Conservation (phyloP, 2,113 vertebrate genomes). For the Rhinichthys klamathensis region DNA sequence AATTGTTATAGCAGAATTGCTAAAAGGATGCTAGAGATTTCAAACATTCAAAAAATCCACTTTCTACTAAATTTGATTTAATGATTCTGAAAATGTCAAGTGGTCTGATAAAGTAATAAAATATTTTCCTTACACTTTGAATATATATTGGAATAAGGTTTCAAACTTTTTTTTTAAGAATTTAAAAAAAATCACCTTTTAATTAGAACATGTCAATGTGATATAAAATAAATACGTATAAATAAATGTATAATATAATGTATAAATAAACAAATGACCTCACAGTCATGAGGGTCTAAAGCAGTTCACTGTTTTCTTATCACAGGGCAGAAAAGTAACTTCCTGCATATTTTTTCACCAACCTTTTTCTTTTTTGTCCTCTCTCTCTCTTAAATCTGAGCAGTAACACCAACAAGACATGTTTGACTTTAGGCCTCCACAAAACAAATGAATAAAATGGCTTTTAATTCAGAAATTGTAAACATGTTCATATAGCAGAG, state of each 20-base stretch:
- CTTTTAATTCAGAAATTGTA: background rate
- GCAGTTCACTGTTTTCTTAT: background rate
- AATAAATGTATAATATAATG: background rate
- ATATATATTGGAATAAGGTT: background rate
- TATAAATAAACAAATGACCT: background rate
- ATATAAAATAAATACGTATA: background rate
- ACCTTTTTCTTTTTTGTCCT: background rate
- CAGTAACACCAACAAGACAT: background rate
- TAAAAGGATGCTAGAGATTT: background rate
- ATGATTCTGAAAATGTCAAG: slow-evolving; percentile 1
- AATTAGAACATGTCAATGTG: background rate
- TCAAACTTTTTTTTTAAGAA: background rate
- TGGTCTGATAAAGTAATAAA: background rate
- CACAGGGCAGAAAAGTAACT: background rate
- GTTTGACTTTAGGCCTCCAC: background rate
- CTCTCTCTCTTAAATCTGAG: background rate
- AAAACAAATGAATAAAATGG: background rate
- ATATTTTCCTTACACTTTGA: background rate
- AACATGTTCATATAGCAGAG: slow-evolving; percentile 6
- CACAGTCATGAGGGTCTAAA: background rate
- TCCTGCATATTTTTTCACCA: background rate
- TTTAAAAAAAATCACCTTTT: background rate
- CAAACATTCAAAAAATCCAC: background rate
- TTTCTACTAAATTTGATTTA: background rate
- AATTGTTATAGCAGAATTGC: background rate